A percentile compares a stretch with the other conserved stretches of the same genome.
These are phyloP conservation scores for Pholis gunnellus DNA, from an alignment of 2,113 vertebrate genomes.

Conservation along the genomic window DNA sequence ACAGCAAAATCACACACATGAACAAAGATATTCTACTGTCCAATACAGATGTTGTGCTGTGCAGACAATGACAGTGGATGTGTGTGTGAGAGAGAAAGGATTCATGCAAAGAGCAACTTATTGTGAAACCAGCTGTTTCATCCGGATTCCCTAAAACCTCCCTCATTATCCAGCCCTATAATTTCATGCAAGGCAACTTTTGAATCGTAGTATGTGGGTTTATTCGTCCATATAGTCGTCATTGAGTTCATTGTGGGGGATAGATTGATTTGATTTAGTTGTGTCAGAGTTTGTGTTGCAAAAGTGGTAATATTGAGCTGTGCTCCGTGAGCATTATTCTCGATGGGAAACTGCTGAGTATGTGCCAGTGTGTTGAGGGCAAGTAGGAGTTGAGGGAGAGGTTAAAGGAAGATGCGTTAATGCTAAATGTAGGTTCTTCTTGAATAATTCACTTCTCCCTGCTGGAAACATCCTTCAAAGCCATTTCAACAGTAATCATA, in stretches of 20 bases:
- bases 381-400: constrained; percentile 18
- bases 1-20: no score
- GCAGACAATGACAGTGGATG: constrained; percentile 1
- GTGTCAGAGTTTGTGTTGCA: constrained; percentile 20
- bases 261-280: constrained; percentile 10
- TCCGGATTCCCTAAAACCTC: constrained; percentile 25
- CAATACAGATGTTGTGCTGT: background rate
- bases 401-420: constrained; percentile 59
- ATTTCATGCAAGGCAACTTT: background rate
- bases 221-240: background rate
- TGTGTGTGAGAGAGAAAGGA: background rate
- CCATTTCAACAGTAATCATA: constrained; percentile 48
- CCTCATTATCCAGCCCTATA: constrained; percentile 1
- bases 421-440: constrained; percentile 62
- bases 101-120: background rate
- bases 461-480: constrained; percentile 60
- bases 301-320: constrained; percentile 31
- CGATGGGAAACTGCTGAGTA: constrained; percentile 40
- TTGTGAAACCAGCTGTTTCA: constrained; percentile 5
- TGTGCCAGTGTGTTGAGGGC: background rate
- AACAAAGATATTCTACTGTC: background rate
- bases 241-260: background rate
- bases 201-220: background rate
- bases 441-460: constrained; percentile 72
- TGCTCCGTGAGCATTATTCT: constrained; percentile 18